These are phyloP conservation scores for Trypoxylon attenuatum DNA, from an alignment of 2,888 invertebrate species.

Conservation along the genomic window DNA sequence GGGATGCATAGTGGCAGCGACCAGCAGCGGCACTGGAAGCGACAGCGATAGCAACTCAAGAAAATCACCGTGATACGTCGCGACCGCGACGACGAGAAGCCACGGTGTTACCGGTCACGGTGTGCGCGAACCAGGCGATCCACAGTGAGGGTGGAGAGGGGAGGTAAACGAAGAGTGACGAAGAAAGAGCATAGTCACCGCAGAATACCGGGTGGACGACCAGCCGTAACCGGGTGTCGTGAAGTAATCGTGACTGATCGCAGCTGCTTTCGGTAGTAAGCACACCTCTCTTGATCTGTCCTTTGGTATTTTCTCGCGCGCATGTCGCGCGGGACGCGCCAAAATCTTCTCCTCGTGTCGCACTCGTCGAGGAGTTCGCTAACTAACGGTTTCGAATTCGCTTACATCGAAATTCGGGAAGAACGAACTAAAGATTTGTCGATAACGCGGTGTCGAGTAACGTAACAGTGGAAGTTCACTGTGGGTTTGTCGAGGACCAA, in stretches of 20 bases:
- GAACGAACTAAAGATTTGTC: too few relatives aligned
- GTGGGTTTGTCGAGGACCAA: slow-evolving; percentile 1
- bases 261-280: slow-evolving; percentile 35
- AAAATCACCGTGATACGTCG: too few relatives aligned
- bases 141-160: slow-evolving; percentile 13
- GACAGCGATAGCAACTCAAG: background rate
- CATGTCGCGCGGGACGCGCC: background rate
- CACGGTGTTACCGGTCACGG: slow-evolving; percentile 12
- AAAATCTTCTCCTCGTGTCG: too few relatives aligned
- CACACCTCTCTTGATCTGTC: too few relatives aligned
- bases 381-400: too few relatives aligned
- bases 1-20: slow-evolving; percentile 9
- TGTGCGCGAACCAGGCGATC: slow-evolving; percentile 14
- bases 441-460: too few relatives aligned
- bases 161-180: slow-evolving; percentile 21
- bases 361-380: too few relatives aligned
- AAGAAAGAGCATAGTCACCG: background rate
- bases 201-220: slow-evolving; percentile 38
- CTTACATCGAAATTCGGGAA: too few relatives aligned
- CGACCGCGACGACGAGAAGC: too few relatives aligned
- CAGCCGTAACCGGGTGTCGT: slow-evolving; percentile 51
- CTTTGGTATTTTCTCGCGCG: too few relatives aligned
- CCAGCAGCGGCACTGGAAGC: background rate
- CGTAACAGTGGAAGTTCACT: too few relatives aligned
- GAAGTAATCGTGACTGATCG: slow-evolving; percentile 52